Conservation (phyloP, 2,888 invertebrate species). For the Neoscelio sp. region DNA sequence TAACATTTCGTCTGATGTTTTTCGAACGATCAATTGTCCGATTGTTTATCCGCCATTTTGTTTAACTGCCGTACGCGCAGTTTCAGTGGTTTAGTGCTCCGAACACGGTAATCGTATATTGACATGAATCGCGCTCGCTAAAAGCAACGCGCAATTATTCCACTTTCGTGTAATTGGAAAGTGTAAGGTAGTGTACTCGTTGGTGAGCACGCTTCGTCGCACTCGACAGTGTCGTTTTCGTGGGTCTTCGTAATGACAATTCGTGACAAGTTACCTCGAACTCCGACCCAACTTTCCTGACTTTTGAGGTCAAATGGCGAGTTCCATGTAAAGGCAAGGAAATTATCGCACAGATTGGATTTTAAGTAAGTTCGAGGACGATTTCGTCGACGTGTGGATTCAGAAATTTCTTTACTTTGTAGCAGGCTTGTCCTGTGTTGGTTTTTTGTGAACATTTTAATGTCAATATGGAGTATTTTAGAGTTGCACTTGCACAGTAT, state of each 20-base stretch:
- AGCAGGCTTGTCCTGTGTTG: neutral
- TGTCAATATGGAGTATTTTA: constrained; percentile 63
- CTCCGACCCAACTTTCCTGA: constrained; percentile 78
- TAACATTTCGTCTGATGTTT: constrained; percentile 63
- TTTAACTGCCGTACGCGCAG: constrained; percentile 76
- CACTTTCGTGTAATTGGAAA: too few relatives aligned
- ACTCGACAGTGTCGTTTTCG: constrained; percentile 37
- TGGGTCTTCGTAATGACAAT: constrained; percentile 72
- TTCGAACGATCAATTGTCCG: constrained; percentile 64
- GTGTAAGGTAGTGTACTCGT: neutral
- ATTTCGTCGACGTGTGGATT: neutral
- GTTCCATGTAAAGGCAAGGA: constrained; percentile 81
- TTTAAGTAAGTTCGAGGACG: constrained; percentile 44
- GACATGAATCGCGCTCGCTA: constrained; percentile 31
- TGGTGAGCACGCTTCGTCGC: neutral
- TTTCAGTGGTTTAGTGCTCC: constrained; percentile 70
- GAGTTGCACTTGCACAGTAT: neutral
- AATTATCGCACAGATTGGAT: constrained; percentile 77
- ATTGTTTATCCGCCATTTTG: constrained; percentile 80
- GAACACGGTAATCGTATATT: constrained; percentile 14
- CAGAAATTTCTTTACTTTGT: neutral
- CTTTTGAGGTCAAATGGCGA: constrained; percentile 78
- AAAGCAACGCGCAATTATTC: constrained; percentile 11
- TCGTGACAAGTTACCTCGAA: constrained; percentile 74
- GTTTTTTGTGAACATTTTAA: constrained; percentile 25